Conservation (phyloP, 2,888 invertebrate genomes). For the Bombyx huttoni region DNA sequence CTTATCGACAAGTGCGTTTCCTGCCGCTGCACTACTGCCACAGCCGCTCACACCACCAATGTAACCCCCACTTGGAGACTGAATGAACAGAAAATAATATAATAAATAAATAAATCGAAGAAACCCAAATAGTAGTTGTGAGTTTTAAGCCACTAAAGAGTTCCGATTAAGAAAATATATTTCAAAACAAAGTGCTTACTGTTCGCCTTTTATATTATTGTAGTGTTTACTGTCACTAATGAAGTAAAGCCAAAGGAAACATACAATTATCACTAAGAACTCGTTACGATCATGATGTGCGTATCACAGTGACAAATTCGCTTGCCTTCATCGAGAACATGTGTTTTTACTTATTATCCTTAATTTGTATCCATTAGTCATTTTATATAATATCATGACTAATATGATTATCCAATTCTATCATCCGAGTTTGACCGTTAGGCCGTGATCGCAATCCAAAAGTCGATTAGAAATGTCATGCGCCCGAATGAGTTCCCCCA, state of each 20-base stretch:
- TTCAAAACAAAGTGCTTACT: too few species aligned
- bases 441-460: conserved; percentile 66
- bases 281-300: too few species aligned
- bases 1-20: conserved; percentile 42
- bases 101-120: neutral
- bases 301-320: too few species aligned
- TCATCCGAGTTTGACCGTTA: conserved; percentile 4
- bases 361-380: neutral
- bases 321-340: too few species aligned
- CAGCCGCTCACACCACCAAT: conserved; percentile 39
- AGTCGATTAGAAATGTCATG: conserved; percentile 71
- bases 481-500: conserved; percentile 63
- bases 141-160: too few species aligned
- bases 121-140: too few species aligned
- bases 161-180: too few species aligned
- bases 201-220: too few species aligned
- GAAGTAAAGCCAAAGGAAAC: too few species aligned
- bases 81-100: conserved; percentile 2
- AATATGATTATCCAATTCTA: neutral
- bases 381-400: neutral
- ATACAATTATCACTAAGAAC: too few species aligned
- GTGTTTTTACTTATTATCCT: too few species aligned
- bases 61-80: conserved; percentile 61
- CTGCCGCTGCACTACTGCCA: conserved; percentile 29
- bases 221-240: too few species aligned